Percentiles rank a stretch among this genome's conserved stretches.
phyloP scores from a whole-genome alignment of 2,888 invertebrate species.

The Nephrocerus scutellatus region DNA sequence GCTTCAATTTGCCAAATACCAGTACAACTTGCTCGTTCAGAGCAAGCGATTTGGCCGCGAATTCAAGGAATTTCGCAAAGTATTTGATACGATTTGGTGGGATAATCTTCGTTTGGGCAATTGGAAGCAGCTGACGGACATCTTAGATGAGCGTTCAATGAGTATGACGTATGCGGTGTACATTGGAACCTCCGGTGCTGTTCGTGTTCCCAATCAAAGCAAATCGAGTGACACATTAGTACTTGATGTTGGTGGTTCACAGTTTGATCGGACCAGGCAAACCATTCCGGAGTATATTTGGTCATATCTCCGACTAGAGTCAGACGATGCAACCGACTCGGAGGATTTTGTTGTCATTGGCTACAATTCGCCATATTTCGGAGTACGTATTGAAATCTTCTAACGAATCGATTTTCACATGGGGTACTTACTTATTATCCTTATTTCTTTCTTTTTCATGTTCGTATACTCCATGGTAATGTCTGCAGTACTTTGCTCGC shows the following conservation, averaged over 20 bases:
- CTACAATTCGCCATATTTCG: conserved; percentile 19
- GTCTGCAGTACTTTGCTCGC: conserved; percentile 4
- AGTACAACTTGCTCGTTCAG: conserved; percentile 11
- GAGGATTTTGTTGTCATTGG: conserved; percentile 19
- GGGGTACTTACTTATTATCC: too few species aligned
- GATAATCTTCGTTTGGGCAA: conserved; percentile 18
- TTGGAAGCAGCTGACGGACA: conserved; percentile 17
- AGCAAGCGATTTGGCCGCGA: conserved; percentile 1
- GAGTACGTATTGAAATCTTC: conserved; percentile 7
- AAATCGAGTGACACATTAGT: background rate
- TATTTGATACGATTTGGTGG: conserved; percentile 20
- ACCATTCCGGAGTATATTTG: conserved; percentile 16
- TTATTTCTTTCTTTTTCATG: too few species aligned
- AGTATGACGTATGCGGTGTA: conserved; percentile 14
- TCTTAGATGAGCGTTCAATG: conserved; percentile 12
- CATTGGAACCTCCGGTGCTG: conserved; percentile 12
- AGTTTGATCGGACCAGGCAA: conserved; percentile 7
- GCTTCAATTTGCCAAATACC: conserved; percentile 11
- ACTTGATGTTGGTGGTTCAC: background rate
- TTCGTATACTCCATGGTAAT: too few species aligned
- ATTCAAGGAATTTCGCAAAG: conserved; percentile 9
- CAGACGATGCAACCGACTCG: conserved; percentile 12
- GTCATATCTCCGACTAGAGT: conserved; percentile 17
- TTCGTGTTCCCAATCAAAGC: background rate
- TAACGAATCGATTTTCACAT: background rate